phyloP scores from a whole-genome alignment of 1,140 invertebrate genomes.

The Tetranychus cinnabarinus region DNA sequence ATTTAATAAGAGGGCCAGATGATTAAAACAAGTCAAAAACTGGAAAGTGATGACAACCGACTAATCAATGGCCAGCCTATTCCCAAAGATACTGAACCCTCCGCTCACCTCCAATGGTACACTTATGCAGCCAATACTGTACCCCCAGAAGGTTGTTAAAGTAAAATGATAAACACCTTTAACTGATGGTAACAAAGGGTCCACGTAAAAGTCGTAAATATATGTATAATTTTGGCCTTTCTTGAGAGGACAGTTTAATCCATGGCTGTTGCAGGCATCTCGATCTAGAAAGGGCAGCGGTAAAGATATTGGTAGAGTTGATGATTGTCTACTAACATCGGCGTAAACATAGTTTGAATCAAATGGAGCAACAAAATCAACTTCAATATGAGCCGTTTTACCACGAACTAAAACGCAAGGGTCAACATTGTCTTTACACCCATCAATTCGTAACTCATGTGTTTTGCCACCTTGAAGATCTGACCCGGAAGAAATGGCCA shows the following conservation, averaged over 20 bases:
- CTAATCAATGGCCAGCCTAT: too few relatives aligned
- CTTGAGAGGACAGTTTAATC: neutral
- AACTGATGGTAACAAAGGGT: neutral
- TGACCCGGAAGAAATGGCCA: too few relatives aligned
- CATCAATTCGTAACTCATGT: neutral
- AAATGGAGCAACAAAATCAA: neutral
- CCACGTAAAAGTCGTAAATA: neutral
- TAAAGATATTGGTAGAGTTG: neutral
- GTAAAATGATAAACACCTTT: neutral
- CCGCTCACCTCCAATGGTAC: neutral
- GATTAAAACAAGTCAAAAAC: too few relatives aligned
- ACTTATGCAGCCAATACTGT: neutral
- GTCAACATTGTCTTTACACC: neutral
- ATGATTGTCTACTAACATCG: neutral
- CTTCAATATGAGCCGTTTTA: neutral
- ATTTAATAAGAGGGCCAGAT: too few relatives aligned
- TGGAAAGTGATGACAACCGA: too few relatives aligned
- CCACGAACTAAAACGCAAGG: neutral
- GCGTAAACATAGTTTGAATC: neutral
- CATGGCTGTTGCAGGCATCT: neutral
- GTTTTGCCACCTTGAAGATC: neutral
- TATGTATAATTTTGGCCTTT: neutral
- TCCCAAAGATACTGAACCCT: too few relatives aligned
- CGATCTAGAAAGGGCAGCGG: neutral
- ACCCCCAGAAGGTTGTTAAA: neutral